Evolutionary conservation across 2,797 vertebrate genomes (phyloP).

Genomic region (Myoxocephalus aenaeus): DNA sequence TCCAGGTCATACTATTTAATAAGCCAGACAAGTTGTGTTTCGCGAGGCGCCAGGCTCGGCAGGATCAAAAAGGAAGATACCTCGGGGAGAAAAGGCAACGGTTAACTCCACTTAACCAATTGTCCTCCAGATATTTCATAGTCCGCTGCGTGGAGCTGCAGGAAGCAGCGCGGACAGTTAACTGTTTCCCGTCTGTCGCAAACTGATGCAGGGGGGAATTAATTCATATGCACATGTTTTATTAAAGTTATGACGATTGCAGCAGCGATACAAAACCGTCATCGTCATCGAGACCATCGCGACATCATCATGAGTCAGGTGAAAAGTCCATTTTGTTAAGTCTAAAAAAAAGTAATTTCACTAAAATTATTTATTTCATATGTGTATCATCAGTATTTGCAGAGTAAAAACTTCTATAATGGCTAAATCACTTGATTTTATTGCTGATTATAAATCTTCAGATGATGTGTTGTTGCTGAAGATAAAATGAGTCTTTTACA

Average conservation of each 20-base stretch:
- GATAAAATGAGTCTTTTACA: background rate
- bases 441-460: background rate
- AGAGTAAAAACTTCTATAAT: background rate
- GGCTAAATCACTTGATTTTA: too few relatives aligned
- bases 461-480: background rate
- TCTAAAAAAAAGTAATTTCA: background rate
- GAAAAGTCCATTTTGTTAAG: background rate
- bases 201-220: background rate
- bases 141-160: constrained; percentile 78
- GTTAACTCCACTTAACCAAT: constrained; percentile 88
- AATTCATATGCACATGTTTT: constrained; percentile 5
- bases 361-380: background rate
- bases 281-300: background rate
- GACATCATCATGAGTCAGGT: too few relatives aligned
- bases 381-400: background rate
- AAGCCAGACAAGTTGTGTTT: constrained; percentile 90
- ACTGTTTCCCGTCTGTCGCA: constrained; percentile 70
- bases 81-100: constrained; percentile 85
- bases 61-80: constrained; percentile 88
- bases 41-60: constrained; percentile 89
- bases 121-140: constrained; percentile 86
- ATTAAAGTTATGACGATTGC: background rate
- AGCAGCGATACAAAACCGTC: background rate
- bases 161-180: constrained; percentile 74
- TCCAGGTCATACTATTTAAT: constrained; percentile 87